These are phyloP conservation scores for Hypomecis punctinalis DNA, from an alignment of 2,888 invertebrate genomes.

Conservation along the genomic window DNA sequence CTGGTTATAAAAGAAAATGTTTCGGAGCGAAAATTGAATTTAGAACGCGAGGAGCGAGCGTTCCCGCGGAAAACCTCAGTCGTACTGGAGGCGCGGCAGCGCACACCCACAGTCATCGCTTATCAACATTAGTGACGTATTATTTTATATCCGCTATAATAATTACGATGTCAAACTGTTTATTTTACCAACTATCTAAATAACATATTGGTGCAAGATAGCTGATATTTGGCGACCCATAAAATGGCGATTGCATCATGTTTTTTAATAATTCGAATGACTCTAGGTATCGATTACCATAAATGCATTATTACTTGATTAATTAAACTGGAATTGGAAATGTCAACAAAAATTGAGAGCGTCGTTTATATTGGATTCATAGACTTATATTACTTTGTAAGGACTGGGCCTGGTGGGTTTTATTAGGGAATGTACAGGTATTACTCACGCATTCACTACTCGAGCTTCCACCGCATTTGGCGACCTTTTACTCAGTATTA, in stretches of 20 bases:
- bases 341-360: neutral
- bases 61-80: slow-evolving; percentile 49
- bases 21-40: slow-evolving; percentile 48
- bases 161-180: slow-evolving; percentile 40
- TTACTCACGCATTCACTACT: too few species aligned
- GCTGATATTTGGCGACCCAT: slow-evolving; percentile 28
- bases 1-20: slow-evolving; percentile 31
- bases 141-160: slow-evolving; percentile 38
- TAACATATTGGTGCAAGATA: slow-evolving; percentile 35
- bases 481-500: too few species aligned
- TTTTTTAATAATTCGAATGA: too few species aligned
- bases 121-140: slow-evolving; percentile 56
- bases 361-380: too few species aligned
- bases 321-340: neutral
- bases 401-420: too few species aligned
- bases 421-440: too few species aligned
- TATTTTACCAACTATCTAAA: slow-evolving; percentile 42
- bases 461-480: too few species aligned
- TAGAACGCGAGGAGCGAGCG: slow-evolving; percentile 48
- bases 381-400: too few species aligned
- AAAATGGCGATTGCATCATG: slow-evolving; percentile 26
- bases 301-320: neutral
- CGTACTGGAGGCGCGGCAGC: slow-evolving; percentile 66
- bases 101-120: slow-evolving; percentile 52
- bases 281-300: too few species aligned